Conservation (phyloP, 2,797 vertebrate species). For the Poecile montanus region DNA sequence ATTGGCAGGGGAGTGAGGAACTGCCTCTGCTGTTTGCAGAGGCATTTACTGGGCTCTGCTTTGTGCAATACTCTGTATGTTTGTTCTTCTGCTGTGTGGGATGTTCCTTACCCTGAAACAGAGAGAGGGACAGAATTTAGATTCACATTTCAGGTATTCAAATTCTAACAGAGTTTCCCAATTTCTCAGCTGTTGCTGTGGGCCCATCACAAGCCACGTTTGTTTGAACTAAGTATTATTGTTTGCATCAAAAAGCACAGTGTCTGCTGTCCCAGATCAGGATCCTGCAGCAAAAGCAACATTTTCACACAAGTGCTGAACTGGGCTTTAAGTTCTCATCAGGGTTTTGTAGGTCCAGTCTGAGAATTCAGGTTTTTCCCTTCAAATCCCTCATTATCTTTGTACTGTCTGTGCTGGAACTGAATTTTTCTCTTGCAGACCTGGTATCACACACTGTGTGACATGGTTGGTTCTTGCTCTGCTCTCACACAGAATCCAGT, state of each 20-base stretch:
- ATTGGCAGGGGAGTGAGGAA: conserved; percentile 33
- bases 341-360: not conserved
- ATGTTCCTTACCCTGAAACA: not conserved
- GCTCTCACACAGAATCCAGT: not conserved
- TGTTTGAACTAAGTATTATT: not conserved
- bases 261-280: not conserved
- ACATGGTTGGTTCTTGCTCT: not conserved
- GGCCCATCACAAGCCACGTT: accelerated
- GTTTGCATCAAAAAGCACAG: not conserved
- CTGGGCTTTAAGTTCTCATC: not conserved
- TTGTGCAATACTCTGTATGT: not conserved
- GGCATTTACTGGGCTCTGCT: conserved; percentile 3
- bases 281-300: not conserved
- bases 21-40: not conserved
- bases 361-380: not conserved
- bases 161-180: not conserved
- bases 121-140: not conserved
- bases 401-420: not conserved
- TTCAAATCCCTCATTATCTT: not conserved
- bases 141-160: not conserved
- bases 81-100: not conserved
- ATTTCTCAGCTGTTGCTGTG: not conserved
- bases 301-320: not conserved
- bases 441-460: accelerated
- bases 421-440: not conserved